Evolutionary conservation across 2,888 invertebrate species (phyloP).

Genomic region (Hirtodrosophila alboralis): DNA sequence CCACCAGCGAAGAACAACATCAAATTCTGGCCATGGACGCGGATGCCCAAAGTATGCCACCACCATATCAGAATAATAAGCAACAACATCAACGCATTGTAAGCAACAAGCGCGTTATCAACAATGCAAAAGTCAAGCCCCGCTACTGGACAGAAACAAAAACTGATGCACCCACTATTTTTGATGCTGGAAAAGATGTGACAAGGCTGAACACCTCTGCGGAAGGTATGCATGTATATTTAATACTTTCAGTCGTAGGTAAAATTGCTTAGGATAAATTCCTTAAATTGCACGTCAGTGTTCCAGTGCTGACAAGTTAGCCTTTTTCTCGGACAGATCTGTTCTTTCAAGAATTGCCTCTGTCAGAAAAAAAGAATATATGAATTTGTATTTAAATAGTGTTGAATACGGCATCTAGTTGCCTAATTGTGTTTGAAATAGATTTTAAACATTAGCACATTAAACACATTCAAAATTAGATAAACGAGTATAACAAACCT

Average conservation of each 20-base stretch:
- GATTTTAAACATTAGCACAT: slow-evolving; percentile 10
- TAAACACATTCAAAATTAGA: slow-evolving; percentile 50
- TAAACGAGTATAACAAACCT: slow-evolving; percentile 11
- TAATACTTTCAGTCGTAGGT: too few species aligned
- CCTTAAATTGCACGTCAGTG: too few species aligned
- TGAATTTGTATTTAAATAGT: too few species aligned
- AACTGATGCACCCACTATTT: slow-evolving; percentile 1
- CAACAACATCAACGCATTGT: slow-evolving; percentile 51
- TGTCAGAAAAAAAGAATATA: too few species aligned
- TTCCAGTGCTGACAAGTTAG: too few species aligned
- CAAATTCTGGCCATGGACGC: background rate
- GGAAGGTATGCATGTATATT: slow-evolving; percentile 21
- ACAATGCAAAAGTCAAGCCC: slow-evolving; percentile 56
- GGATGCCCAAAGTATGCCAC: slow-evolving; percentile 42
- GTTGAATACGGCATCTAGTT: too few species aligned
- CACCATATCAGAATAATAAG: slow-evolving; percentile 34
- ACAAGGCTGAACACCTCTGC: background rate
- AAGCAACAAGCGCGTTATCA: slow-evolving; percentile 65
- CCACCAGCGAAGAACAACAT: slow-evolving; percentile 10
- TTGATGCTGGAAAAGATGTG: slow-evolving; percentile 3
- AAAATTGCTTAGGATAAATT: too few species aligned
- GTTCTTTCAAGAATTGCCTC: too few species aligned
- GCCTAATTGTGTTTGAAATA: slow-evolving; percentile 8
- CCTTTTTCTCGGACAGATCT: too few species aligned
- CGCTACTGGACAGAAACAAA: slow-evolving; percentile 56